A percentile compares a stretch with the other conserved stretches of the same genome.
These are phyloP conservation scores for Mesoclemmys tuberculata DNA, from an alignment of 2,113 vertebrate species.

Conservation along the genomic window DNA sequence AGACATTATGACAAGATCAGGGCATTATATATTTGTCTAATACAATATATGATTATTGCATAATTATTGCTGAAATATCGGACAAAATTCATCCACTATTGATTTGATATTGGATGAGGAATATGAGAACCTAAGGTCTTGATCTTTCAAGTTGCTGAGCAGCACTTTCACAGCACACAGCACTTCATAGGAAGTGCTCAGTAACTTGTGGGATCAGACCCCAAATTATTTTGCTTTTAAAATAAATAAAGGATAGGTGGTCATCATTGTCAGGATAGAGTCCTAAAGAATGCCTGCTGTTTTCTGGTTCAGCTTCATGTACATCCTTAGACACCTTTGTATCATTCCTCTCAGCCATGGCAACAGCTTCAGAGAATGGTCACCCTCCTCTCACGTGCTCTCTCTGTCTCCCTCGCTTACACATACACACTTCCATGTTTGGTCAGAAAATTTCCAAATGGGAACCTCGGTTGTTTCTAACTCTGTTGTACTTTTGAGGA, in stretches of 20 bases:
- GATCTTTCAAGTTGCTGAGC: not conserved
- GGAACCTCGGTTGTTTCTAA: not conserved
- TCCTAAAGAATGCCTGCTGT: not conserved
- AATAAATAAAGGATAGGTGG: not conserved
- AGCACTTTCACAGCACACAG: not conserved
- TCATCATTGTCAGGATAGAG: not conserved
- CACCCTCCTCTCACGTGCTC: not conserved
- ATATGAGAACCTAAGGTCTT: not conserved
- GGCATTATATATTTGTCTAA: not conserved
- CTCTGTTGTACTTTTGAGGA: not conserved
- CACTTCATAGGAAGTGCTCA: not conserved
- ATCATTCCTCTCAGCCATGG: not conserved
- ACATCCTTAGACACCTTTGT: not conserved
- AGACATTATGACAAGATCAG: fast-evolving
- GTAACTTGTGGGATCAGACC: not conserved
- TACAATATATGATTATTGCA: not conserved
- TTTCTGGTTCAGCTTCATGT: not conserved
- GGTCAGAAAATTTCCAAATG: not conserved
- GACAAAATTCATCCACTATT: not conserved
- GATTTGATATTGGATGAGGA: not conserved
- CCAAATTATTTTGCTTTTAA: not conserved
- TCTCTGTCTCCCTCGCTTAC: not conserved
- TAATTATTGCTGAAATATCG: not conserved
- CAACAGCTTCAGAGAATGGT: not conserved
- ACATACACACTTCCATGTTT: not conserved